Evolutionary conservation across 2,113 vertebrate species (phyloP).

Genomic region (Pyxicephalus adspersus): DNA sequence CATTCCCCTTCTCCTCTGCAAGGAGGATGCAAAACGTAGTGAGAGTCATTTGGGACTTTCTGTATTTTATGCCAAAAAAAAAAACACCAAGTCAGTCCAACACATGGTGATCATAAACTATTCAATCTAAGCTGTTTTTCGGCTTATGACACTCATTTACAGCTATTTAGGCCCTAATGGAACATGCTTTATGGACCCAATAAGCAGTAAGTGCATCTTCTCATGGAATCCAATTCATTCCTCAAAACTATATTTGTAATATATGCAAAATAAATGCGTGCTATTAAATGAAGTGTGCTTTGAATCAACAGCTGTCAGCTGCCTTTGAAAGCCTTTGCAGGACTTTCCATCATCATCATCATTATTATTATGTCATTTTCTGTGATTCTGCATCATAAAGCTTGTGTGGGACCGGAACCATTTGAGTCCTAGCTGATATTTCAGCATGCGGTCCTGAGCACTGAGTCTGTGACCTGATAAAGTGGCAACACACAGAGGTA

Average conservation of each 20-base stretch:
- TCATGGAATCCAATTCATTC: conserved; percentile 8
- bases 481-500: too few relatives aligned
- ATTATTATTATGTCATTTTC: not conserved
- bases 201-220: conserved; percentile 30
- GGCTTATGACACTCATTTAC: conserved; percentile 40
- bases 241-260: conserved; percentile 41
- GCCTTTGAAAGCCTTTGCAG: conserved; percentile 14
- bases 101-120: conserved; percentile 10
- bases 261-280: conserved; percentile 26
- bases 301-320: conserved; percentile 8
- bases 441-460: too few relatives aligned
- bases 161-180: conserved; percentile 49
- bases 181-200: conserved; percentile 24
- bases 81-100: not conserved
- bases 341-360: not conserved
- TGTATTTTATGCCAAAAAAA: not conserved
- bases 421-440: too few relatives aligned
- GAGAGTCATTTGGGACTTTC: not conserved
- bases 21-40: not conserved
- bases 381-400: not conserved
- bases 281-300: not conserved
- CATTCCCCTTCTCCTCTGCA: not conserved
- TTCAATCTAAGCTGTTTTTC: conserved; percentile 17
- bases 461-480: too few relatives aligned
- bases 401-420: not conserved